Evolutionary conservation across 2,888 invertebrate genomes (phyloP).

Genomic region (Cabera pusaria): DNA sequence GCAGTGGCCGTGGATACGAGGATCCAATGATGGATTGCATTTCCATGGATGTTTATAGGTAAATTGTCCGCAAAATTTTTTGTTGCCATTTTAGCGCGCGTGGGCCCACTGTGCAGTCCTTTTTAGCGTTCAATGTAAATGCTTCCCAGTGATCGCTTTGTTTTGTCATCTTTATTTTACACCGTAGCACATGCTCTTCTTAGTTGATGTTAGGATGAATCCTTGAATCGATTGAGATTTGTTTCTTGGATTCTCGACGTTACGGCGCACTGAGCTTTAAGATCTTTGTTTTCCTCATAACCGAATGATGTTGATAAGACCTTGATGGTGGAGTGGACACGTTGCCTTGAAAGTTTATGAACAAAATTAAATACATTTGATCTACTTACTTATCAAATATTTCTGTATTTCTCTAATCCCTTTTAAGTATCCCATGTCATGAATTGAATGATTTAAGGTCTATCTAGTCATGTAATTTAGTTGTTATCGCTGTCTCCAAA

Average conservation of each 20-base stretch:
- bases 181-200: conserved; percentile 49
- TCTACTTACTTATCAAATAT: too few species aligned
- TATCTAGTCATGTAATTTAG: too few species aligned
- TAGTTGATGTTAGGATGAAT: conserved; percentile 48
- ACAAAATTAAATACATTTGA: too few species aligned
- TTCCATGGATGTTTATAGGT: conserved; percentile 78
- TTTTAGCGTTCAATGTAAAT: conserved; percentile 31
- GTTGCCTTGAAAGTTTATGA: too few species aligned
- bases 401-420: too few species aligned
- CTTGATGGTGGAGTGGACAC: too few species aligned
- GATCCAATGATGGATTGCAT: conserved; percentile 82
- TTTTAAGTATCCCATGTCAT: too few species aligned
- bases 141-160: conserved; percentile 52
- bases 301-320: conserved; percentile 53
- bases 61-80: conserved; percentile 64
- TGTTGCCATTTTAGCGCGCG: conserved; percentile 49
- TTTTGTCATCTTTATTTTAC: conserved; percentile 39
- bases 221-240: conserved; percentile 56
- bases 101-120: conserved; percentile 45
- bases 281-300: conserved; percentile 51
- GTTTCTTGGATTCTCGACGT: conserved; percentile 44
- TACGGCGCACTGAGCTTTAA: conserved; percentile 44
- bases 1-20: conserved; percentile 63
- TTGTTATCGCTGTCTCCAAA: too few species aligned
- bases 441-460: too few species aligned